A percentile compares a stretch with the other conserved stretches of the same genome.
phyloP scores from a whole-genome alignment of 2,888 invertebrate genomes.

The Scaptomyza caliginosa region DNA sequence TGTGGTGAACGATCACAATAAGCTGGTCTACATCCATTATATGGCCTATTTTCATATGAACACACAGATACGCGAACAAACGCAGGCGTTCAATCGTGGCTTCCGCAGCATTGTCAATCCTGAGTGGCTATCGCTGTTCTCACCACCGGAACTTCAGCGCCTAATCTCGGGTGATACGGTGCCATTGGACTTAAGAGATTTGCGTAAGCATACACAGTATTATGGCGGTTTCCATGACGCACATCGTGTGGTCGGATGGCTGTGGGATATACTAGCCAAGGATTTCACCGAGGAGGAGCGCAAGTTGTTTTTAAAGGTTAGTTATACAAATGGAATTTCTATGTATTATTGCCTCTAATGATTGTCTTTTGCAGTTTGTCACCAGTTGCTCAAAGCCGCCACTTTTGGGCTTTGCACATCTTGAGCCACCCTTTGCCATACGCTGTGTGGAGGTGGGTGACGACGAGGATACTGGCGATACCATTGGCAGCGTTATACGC shows the following conservation, averaged over 20 bases:
- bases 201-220: slow-evolving; percentile 97
- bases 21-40: slow-evolving; percentile 98
- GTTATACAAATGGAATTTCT: background rate
- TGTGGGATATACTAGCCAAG: slow-evolving; percentile 98
- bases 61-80: slow-evolving; percentile 98
- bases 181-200: slow-evolving; percentile 94
- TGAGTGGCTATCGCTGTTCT: slow-evolving; percentile 97
- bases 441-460: slow-evolving; percentile 99
- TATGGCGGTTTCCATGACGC: slow-evolving; percentile 99
- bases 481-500: slow-evolving; percentile 95
- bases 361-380: slow-evolving; percentile 87
- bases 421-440: slow-evolving; percentile 99
- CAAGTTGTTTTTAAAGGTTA: slow-evolving; percentile 95
- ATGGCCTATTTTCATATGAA: slow-evolving; percentile 99
- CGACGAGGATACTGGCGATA: slow-evolving; percentile 94
- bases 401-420: slow-evolving; percentile 96
- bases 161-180: slow-evolving; percentile 98
- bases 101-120: slow-evolving; percentile 97
- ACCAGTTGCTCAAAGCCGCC: slow-evolving; percentile 99
- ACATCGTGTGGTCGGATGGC: slow-evolving; percentile 98
- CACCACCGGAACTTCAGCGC: slow-evolving; percentile 97
- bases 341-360: background rate
- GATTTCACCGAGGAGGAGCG: slow-evolving; percentile 97
- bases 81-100: slow-evolving; percentile 97
- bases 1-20: slow-evolving; percentile 98